These are phyloP conservation scores for Athalia circularis DNA, from an alignment of 2,888 invertebrate species.

Conservation along the genomic window DNA sequence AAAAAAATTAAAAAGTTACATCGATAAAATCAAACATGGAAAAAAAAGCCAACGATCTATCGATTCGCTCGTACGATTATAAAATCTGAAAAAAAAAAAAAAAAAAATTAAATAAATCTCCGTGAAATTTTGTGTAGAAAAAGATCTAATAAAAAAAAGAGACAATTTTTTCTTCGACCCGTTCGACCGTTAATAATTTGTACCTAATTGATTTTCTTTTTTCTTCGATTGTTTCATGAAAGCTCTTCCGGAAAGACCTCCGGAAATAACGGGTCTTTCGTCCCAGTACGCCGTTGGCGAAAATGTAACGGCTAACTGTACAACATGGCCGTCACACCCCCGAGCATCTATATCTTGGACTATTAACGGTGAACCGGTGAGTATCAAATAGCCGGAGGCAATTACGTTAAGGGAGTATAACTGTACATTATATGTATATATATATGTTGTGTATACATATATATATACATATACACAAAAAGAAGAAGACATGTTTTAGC, in stretches of 20 bases:
- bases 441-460: background rate
- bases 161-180: too few relatives aligned
- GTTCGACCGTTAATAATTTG: too few relatives aligned
- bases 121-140: too few relatives aligned
- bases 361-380: slow-evolving; percentile 75
- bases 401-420: background rate
- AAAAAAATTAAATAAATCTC: too few relatives aligned
- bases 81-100: too few relatives aligned
- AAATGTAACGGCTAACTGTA: slow-evolving; percentile 74
- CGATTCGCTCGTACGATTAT: too few relatives aligned
- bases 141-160: too few relatives aligned
- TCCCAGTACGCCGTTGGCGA: slow-evolving; percentile 74
- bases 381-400: slow-evolving; percentile 44
- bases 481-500: too few relatives aligned
- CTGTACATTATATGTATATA: background rate
- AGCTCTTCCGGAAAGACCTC: slow-evolving; percentile 74
- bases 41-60: too few relatives aligned
- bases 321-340: slow-evolving; percentile 74
- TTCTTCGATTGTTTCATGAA: slow-evolving; percentile 50
- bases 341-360: slow-evolving; percentile 74
- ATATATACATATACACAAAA: too few relatives aligned
- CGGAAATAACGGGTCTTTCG: slow-evolving; percentile 73
- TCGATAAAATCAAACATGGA: too few relatives aligned
- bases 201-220: background rate
- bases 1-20: too few relatives aligned